Base-by-base conservation (phyloP, 35 echinoderm and acorn worm genomes). In the Ophioderma brevispina region DNA sequence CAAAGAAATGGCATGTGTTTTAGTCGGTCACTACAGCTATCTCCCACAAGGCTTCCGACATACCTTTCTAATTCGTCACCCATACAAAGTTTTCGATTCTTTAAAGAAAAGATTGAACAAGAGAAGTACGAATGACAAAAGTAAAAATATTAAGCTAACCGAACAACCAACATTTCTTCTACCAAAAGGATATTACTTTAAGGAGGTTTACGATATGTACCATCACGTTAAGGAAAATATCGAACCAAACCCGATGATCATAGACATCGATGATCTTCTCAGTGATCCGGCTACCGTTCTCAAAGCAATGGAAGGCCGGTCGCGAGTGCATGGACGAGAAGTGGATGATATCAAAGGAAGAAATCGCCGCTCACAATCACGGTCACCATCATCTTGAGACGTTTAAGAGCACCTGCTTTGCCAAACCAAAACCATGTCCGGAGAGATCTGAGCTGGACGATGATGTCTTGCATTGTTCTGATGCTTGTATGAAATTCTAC, bases 261-360 rank as follows among this genome's bases (percentile, higher is more conserved):
- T 88, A 0, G 86, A 88, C 86, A 80, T 35, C 43, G 86, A 88
- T 41, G 86, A 88, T 42, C 86, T 88, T 0, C 19, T 88, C 25
- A 31, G n/a, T 56, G 76, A 88, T 31, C 76, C 86, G 43, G 39
- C 18, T 38, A 31, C 23, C 2, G 39, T 80, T n/a, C 19, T 88
- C 33, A 37, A 64, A 8, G 35, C 33, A 46, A 39, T 88, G 86
- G 86, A 37, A 78, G 19, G 35, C 36, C 1, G 43, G 36, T 49
- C 25, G 38, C 31, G 77, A 40, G 28, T 36, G 76, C 31, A 79
- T 40, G 5, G 77, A 80, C 35, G 15, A 13, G 35, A 4, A 8
- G 4, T 88, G 86, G 86, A 78, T 78, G 77, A 37, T 36, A 33
- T 39, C 77, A 46, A 46, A 46, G 17, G 41, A 17, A 46, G 41